Percentiles rank a stretch among this genome's conserved stretches.
phyloP scores from a whole-genome alignment of 2,888 invertebrate species.

The Neria commutata region DNA sequence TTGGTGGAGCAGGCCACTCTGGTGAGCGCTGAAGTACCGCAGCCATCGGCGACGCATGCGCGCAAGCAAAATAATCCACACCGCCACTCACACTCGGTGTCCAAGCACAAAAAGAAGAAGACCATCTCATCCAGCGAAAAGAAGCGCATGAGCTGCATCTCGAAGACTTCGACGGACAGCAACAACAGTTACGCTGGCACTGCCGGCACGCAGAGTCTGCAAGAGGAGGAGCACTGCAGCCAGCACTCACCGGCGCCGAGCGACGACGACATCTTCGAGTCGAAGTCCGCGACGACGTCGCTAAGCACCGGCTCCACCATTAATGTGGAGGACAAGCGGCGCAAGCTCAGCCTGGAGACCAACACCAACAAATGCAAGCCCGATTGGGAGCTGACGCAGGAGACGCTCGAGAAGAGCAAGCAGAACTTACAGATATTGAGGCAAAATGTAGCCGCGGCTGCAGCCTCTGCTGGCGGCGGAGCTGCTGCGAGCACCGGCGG shows the following conservation, averaged over 20 bases:
- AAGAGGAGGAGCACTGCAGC: conserved; percentile 25
- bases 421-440: conserved; percentile 60
- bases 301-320: conserved; percentile 42
- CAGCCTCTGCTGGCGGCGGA: conserved; percentile 46
- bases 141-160: conserved; percentile 60
- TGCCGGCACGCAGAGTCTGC: conserved; percentile 23
- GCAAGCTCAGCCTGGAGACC: conserved; percentile 53
- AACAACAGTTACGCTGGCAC: conserved; percentile 48
- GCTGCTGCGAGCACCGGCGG: conserved; percentile 38
- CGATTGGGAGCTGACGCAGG: conserved; percentile 17
- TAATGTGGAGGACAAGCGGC: conserved; percentile 58
- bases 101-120: conserved; percentile 42
- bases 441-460: conserved; percentile 50
- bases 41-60: neutral
- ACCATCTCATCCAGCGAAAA: conserved; percentile 46
- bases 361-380: neutral
- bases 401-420: conserved; percentile 61
- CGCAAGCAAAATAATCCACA: conserved; percentile 35
- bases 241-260: conserved; percentile 43
- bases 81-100: conserved; percentile 11
- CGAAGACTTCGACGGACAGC: conserved; percentile 61
- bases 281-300: conserved; percentile 19
- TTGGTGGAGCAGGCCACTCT: conserved; percentile 65
- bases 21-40: conserved; percentile 37
- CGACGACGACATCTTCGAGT: conserved; percentile 42